Evolutionary conservation across 2,113 vertebrate species (phyloP).

Genomic region (Scomber japonicus): DNA sequence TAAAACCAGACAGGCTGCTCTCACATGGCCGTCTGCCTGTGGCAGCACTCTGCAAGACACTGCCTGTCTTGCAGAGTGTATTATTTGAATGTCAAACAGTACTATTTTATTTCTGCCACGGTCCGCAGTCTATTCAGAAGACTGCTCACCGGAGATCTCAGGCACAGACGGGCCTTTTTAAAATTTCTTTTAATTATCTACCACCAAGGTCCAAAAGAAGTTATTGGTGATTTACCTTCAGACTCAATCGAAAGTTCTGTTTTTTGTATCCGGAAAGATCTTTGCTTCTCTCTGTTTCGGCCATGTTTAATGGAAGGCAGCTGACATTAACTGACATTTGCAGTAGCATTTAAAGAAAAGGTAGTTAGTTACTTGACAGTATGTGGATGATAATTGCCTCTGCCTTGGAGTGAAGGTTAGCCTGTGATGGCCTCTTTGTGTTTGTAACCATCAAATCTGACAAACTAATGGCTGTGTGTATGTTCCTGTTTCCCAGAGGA

Average conservation of each 20-base stretch:
- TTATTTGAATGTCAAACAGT: slow-evolving; percentile 33
- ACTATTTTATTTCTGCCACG: slow-evolving; percentile 9
- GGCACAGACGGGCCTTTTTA: neutral
- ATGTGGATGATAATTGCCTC: slow-evolving; percentile 20
- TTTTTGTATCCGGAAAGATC: no score
- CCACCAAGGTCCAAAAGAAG: neutral
- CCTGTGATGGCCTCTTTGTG: neutral
- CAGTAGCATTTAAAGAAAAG: slow-evolving; percentile 22
- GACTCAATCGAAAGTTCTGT: neutral
- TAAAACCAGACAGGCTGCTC: slow-evolving; percentile 9
- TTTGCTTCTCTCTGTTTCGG: neutral
- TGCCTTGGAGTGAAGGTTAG: slow-evolving; percentile 10
- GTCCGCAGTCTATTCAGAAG: neutral
- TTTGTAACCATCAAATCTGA: slow-evolving; percentile 10
- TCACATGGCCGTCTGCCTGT: slow-evolving; percentile 1
- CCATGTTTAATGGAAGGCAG: neutral
- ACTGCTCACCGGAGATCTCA: neutral
- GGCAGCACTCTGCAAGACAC: neutral
- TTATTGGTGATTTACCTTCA: neutral
- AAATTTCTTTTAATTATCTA: neutral
- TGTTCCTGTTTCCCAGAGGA: neutral
- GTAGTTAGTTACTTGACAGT: neutral
- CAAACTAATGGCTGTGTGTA: slow-evolving; percentile 1
- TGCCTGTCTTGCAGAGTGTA: slow-evolving; percentile 8
- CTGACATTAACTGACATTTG: slow-evolving; percentile 13